Base-by-base conservation (phyloP, 2,888 invertebrate species). In the Ennomos quercinarius region DNA sequence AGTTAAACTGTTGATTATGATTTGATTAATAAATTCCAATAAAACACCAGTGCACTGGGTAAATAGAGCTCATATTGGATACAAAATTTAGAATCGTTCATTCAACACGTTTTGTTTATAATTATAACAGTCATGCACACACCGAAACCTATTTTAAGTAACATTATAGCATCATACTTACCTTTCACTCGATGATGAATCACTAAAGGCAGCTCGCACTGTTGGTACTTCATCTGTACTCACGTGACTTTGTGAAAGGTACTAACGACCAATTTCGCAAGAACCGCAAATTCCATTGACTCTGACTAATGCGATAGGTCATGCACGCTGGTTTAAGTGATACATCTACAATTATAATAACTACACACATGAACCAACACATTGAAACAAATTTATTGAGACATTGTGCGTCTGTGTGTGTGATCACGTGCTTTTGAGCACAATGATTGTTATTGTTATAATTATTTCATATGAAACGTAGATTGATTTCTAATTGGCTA, bases 241-340 rank as follows among this genome's bases (percentile, higher is more conserved):
- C 86, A 86, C 80, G 83, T 87, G 84, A 87, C 71, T 59, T 74
- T 76, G 79, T 80, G 82, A 83, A 84, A 83, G 80, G 77, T 42
- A 42, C 42, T 35, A 37, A 40, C 47, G 42, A 38, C 63, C 50
- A 60, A 34, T 52, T 37, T 48, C 38, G 34, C 36, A 9, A 50
- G 49, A 51, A 36, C 53, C 39, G 34, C 39, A 37, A 53, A 44
- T 38, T 39, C 11, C 12, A 53, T 47, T 51, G 38, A 41, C 45
- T 40, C 11, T 38, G n/a, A 35, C 12, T 44, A 42, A 61, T 65
- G 59, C 55, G 47, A 64, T 67, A 70, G 75, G 57, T 67, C 71
- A 71, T 59, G 53, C 51, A 50, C 49, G 67, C 68, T 72, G 77
- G 78, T 44, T 56, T 40, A 45, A 54, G 50, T 54, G 54, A 42